phyloP scores from a whole-genome alignment of 2,888 invertebrate genomes.

The Trichogramma dendrolimi region DNA sequence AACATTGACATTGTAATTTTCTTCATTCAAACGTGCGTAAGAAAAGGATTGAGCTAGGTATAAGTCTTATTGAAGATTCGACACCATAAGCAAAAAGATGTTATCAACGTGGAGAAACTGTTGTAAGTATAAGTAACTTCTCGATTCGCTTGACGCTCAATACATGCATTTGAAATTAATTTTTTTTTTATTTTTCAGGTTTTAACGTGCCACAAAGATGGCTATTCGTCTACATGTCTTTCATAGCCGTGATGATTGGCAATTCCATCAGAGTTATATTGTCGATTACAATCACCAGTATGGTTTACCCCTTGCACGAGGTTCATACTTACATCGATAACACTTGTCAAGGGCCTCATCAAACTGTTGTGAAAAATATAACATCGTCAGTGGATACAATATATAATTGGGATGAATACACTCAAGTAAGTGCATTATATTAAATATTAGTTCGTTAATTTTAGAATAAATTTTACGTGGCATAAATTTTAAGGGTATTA shows the following conservation, averaged over 20 bases:
- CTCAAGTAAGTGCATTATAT: conserved; percentile 25
- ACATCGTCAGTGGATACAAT: neutral
- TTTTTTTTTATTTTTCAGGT: conserved; percentile 25
- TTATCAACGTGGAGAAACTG: conserved; percentile 17
- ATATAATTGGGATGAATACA: conserved; percentile 35
- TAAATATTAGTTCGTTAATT: neutral
- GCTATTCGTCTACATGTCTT: conserved; percentile 57
- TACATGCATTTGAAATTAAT: neutral
- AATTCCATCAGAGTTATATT: conserved; percentile 69
- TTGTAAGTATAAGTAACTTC: conserved; percentile 18
- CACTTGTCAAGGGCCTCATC: neutral
- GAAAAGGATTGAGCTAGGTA: conserved; percentile 13
- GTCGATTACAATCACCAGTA: conserved; percentile 66
- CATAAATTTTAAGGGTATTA: conserved; percentile 60
- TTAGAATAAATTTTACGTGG: neutral
- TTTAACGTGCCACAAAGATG: conserved; percentile 33
- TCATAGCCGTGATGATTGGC: conserved; percentile 65
- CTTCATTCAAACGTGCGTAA: neutral
- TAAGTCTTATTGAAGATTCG: conserved; percentile 19
- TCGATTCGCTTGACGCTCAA: neutral
- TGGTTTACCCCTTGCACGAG: conserved; percentile 51
- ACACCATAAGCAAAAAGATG: conserved; percentile 20
- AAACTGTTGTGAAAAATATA: neutral
- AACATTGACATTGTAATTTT: conserved; percentile 23
- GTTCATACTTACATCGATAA: neutral